phyloP scores from a whole-genome alignment of 2,888 invertebrate species.

The Arrhopalites spinosus region DNA sequence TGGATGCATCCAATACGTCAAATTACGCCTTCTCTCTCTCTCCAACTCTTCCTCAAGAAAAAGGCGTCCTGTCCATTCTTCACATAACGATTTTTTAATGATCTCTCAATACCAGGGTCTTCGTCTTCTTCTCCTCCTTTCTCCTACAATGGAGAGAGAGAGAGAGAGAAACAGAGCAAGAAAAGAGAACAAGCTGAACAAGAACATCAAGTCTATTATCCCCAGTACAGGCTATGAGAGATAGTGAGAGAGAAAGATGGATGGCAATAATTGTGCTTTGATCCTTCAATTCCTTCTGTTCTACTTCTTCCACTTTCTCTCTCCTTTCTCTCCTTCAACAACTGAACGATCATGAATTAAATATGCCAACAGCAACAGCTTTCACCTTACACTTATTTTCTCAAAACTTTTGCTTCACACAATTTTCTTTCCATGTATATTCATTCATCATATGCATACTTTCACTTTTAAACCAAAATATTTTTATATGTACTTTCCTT shows the following conservation, averaged over 20 bases:
- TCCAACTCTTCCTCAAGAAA: no score
- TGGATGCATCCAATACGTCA: slow-evolving; percentile 14
- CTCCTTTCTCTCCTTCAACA: neutral
- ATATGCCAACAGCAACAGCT: no score
- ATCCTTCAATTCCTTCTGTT: slow-evolving; percentile 4
- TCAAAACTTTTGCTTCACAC: no score
- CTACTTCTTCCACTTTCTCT: neutral
- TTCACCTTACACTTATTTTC: no score
- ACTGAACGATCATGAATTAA: neutral
- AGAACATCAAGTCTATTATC: no score
- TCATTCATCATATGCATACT: no score
- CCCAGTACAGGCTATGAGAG: neutral
- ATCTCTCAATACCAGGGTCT: slow-evolving; percentile 4
- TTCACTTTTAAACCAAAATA: no score
- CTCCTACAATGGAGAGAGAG: neutral
- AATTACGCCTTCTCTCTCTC: neutral
- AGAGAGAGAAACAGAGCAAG: neutral
- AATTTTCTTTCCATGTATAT: no score
- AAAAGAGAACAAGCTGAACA: neutral
- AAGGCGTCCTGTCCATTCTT: slow-evolving; percentile 3
- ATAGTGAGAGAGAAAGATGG: neutral
- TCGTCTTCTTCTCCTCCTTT: neutral
- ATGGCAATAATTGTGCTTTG: slow-evolving; percentile 14
- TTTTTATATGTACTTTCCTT: no score
- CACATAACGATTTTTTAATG: slow-evolving; percentile 15